Base-by-base conservation (phyloP, 1,140 invertebrate species). In the Pararge aegeria region DNA sequence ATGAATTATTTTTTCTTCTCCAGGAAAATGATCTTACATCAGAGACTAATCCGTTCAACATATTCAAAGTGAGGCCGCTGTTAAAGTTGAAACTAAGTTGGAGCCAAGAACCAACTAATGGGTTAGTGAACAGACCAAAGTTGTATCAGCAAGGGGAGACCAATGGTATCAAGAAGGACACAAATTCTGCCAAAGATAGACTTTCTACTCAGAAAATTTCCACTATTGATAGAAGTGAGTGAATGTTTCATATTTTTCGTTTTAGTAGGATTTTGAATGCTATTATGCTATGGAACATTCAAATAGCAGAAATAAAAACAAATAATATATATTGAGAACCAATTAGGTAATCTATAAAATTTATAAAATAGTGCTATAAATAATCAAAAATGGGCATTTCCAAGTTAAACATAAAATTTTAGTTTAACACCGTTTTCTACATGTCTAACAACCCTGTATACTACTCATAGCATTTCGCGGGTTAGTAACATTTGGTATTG, bases 21-120 rank as follows among this genome's bases (percentile, higher is more conserved):
- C 69, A 91, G 90, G 90, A 90, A 71, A 88, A 79, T 67, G 86
- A 87, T 38, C 29, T 90, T 20, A 79, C 87, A 37, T 54, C 73
- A n/a, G 87, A 87, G 56, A 71, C 76, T 66, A 90, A 89, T 44
- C 93, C 93, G 44, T 94, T 95, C 68, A 94, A 95, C 68, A 91
- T 93, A 49, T 95, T 95, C 62, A 93, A 93, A 83, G 93, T 94
- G 63, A 92, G 93, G 68, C 95, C 97, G 1, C 94, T 94, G 46
- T 88, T 98, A 5, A 97, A 97, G 86, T 95, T 98, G 73, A 93
- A 94, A 71, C 84, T 98, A 37, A 93, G 92, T 66, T 97, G 97
- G 95, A 94, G 94, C 52, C 94, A 93, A 50, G 94, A 95, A 67
- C 92, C 94, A 0, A 92, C 93, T 37, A 93, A 92, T 42, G 93